phyloP scores from a whole-genome alignment of 2,888 invertebrate genomes.

The Thereva unica region DNA sequence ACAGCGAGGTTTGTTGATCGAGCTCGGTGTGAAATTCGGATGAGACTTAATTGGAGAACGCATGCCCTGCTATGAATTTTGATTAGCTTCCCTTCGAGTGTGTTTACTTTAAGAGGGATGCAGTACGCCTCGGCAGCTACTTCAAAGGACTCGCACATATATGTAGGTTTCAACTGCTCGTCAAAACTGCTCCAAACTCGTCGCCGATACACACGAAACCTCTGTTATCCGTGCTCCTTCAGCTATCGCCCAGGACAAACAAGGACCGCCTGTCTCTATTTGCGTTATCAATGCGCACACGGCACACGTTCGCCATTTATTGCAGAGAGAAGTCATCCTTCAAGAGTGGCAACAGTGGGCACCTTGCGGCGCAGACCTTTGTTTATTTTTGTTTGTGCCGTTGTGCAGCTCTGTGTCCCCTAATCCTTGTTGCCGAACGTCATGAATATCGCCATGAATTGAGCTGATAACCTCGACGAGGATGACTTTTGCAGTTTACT shows the following conservation, averaged over 20 bases:
- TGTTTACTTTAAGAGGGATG: not conserved
- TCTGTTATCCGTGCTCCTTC: too few relatives aligned
- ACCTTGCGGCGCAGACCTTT: not conserved
- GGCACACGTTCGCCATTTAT: conserved; percentile 32
- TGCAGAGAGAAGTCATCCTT: not conserved
- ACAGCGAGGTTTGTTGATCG: too few relatives aligned
- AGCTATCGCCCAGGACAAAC: conserved; percentile 36
- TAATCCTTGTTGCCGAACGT: too few relatives aligned
- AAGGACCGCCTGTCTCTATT: conserved; percentile 31
- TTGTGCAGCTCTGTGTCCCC: too few relatives aligned
- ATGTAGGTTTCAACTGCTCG: too few relatives aligned
- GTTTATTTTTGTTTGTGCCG: not conserved
- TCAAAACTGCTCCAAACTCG: too few relatives aligned
- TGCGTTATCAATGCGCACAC: conserved; percentile 30
- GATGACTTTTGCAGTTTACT: conserved; percentile 28
- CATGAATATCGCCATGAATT: not conserved
- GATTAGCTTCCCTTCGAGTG: not conserved
- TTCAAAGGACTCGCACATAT: too few relatives aligned
- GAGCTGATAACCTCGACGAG: conserved; percentile 14
- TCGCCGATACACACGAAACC: too few relatives aligned
- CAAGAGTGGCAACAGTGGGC: not conserved
- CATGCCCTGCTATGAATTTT: conserved; percentile 7
- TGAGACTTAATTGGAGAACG: not conserved
- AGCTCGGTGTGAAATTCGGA: not conserved
- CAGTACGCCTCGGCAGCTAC: too few relatives aligned